phyloP scores from a whole-genome alignment of 2,888 invertebrate genomes.

The Netelia inedita region DNA sequence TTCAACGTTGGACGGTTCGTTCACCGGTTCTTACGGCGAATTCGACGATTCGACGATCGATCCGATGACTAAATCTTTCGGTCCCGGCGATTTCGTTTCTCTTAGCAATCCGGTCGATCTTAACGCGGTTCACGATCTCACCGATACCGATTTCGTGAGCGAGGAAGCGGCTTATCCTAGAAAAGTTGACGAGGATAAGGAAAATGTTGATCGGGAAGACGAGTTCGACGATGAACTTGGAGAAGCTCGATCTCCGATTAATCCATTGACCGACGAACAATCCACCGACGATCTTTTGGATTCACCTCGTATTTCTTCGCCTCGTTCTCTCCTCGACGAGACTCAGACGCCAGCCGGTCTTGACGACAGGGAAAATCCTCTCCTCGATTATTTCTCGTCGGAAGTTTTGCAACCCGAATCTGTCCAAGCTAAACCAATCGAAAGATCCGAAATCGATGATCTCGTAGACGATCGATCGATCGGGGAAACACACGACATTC shows the following conservation, averaged over 20 bases:
- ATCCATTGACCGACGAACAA: constrained; percentile 51
- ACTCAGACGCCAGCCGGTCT: not conserved
- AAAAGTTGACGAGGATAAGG: constrained; percentile 26
- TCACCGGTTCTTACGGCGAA: constrained; percentile 73
- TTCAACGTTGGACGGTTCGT: constrained; percentile 78
- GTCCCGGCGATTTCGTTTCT: constrained; percentile 79
- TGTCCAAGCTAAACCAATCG: not conserved
- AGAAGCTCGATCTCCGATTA: constrained; percentile 8
- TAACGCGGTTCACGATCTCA: constrained; percentile 85
- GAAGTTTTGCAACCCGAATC: not conserved
- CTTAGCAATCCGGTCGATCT: constrained; percentile 83
- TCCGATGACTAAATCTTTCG: constrained; percentile 82
- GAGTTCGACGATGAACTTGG: constrained; percentile 12
- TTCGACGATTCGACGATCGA: constrained; percentile 77
- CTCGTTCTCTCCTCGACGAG: not conserved
- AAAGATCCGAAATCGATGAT: not conserved
- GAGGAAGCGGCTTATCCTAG: constrained; percentile 48
- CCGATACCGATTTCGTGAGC: constrained; percentile 75
- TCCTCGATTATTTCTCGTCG: not conserved
- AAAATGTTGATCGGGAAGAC: constrained; percentile 56
- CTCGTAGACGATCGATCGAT: not conserved
- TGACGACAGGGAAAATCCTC: not conserved
- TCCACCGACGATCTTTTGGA: constrained; percentile 48
- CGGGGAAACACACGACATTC: not conserved
- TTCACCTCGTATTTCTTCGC: constrained; percentile 20